Evolutionary conservation across 1,140 invertebrate genomes (phyloP).

Genomic region (Melanaphis sacchari): DNA sequence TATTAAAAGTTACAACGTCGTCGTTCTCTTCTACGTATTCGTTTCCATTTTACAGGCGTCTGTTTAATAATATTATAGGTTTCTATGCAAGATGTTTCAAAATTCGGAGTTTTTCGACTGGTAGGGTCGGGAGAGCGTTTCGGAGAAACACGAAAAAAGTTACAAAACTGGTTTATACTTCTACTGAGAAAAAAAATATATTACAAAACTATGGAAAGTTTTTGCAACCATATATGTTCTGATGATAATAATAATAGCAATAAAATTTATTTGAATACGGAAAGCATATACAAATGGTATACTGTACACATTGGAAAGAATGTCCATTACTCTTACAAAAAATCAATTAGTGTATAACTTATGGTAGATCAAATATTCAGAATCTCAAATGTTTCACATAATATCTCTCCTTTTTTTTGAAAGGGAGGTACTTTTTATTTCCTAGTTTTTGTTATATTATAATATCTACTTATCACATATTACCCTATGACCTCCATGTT

Average conservation of each 20-base stretch:
- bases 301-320: no score
- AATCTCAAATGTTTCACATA: no score
- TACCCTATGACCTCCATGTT: no score
- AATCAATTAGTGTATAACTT: no score
- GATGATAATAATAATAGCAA: not conserved
- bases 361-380: no score
- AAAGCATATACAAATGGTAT: no score
- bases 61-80: not conserved
- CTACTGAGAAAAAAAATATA: not conserved
- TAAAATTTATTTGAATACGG: not conserved
- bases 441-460: no score
- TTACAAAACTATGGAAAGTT: slow-evolving; percentile 17
- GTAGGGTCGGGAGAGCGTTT: not conserved
- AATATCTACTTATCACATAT: no score
- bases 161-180: not conserved
- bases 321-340: no score
- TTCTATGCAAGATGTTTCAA: slow-evolving; percentile 1
- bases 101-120: slow-evolving; percentile 12
- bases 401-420: no score
- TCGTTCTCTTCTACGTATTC: not conserved
- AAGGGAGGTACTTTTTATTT: no score
- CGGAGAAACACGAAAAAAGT: slow-evolving; percentile 7
- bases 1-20: not conserved
- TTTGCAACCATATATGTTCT: not conserved
- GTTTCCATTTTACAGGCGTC: slow-evolving; percentile 4